Conservation (phyloP, 2,797 vertebrate genomes). For the Vespertilio murinus region DNA sequence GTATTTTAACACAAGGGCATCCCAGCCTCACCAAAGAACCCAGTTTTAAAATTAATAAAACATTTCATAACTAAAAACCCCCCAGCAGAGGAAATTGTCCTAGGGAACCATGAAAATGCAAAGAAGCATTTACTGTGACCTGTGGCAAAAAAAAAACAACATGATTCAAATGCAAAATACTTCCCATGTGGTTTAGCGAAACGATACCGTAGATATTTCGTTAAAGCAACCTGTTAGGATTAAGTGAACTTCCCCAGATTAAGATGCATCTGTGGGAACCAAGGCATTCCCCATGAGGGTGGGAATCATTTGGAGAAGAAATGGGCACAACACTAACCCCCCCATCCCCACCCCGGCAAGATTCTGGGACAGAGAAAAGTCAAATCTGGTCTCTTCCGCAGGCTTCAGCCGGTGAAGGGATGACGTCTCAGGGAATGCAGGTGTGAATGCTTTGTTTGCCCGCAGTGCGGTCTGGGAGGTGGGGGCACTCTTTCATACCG, state of each 20-base stretch:
- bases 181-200: constrained; percentile 57
- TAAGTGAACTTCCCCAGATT: neutral
- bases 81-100: constrained; percentile 47
- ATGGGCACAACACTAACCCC: neutral
- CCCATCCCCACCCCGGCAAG: neutral
- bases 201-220: neutral
- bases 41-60: constrained; percentile 61
- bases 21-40: neutral
- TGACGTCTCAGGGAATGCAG: constrained; percentile 44
- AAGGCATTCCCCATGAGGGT: neutral
- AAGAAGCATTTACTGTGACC: constrained; percentile 55
- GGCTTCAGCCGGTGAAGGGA: neutral
- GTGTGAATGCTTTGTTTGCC: neutral
- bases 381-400: neutral
- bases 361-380: neutral
- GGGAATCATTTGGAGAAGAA: neutral
- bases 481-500: neutral
- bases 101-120: constrained; percentile 67
- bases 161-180: constrained; percentile 35
- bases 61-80: constrained; percentile 44
- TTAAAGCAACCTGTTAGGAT: neutral
- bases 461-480: neutral
- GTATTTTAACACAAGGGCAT: neutral
- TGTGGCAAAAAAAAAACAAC: constrained; percentile 45
- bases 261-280: neutral